phyloP scores from a whole-genome alignment of 35 echinoderm and acorn worm species.

The Amphiura filiformis region DNA sequence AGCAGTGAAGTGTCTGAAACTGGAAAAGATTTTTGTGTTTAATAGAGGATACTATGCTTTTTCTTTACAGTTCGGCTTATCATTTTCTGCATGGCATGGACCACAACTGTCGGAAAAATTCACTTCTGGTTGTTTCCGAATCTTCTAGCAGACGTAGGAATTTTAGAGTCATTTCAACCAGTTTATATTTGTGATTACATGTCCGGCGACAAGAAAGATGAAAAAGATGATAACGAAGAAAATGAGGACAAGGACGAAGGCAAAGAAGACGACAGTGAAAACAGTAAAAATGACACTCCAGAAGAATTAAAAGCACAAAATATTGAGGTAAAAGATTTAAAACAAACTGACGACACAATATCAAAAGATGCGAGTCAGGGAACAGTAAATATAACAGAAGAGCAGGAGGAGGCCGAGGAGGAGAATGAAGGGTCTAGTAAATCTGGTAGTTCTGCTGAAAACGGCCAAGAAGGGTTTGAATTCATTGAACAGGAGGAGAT shows the following conservation, averaged over 20 bases:
- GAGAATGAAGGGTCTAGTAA: slow-evolving; percentile 19
- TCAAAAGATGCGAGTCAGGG: not conserved
- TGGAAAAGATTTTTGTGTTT: too few relatives aligned
- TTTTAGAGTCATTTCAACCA: slow-evolving; percentile 86
- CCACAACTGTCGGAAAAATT: slow-evolving; percentile 69
- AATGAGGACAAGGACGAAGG: slow-evolving; percentile 14
- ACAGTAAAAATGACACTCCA: not conserved
- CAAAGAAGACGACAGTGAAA: slow-evolving; percentile 25
- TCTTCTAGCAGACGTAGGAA: slow-evolving; percentile 89
- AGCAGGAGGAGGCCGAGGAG: slow-evolving; percentile 12
- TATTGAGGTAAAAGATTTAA: not conserved
- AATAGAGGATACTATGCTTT: too few relatives aligned
- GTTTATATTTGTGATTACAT: slow-evolving; percentile 36
- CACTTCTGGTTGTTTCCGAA: slow-evolving; percentile 99
- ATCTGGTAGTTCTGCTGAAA: not conserved
- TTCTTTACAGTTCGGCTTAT: slow-evolving; percentile 74
- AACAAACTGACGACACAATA: not conserved
- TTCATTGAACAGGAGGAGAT: slow-evolving; percentile 64
- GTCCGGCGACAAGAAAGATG: slow-evolving; percentile 9
- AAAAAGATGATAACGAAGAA: slow-evolving; percentile 1
- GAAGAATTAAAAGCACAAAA: slow-evolving; percentile 35
- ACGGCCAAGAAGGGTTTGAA: slow-evolving; percentile 71
- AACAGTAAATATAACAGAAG: slow-evolving; percentile 13
- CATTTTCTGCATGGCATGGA: slow-evolving; percentile 70
- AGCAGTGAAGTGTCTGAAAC: too few relatives aligned